Conservation (phyloP, 2,797 vertebrate genomes). For the Emydoidea blandingii region DNA sequence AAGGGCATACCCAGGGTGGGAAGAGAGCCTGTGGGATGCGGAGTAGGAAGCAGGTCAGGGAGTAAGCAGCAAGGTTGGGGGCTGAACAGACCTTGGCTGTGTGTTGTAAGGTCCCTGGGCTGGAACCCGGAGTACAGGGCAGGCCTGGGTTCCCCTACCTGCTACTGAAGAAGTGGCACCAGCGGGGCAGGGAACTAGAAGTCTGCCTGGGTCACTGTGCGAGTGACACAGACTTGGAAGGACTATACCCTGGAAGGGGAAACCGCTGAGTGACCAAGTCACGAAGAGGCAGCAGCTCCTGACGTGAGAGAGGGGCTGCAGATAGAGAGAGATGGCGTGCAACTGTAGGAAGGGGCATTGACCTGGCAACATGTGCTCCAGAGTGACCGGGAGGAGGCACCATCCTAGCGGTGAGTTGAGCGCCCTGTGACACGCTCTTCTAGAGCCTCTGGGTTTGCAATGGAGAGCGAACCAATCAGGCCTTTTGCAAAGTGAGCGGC, state of each 20-base stretch:
- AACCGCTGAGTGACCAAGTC: not conserved
- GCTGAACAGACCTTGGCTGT: not conserved
- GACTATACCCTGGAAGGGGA: not conserved
- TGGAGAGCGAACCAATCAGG: not conserved
- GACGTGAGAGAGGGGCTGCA: too few species aligned
- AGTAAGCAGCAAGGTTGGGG: not conserved
- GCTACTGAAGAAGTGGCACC: not conserved
- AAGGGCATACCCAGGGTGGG: not conserved
- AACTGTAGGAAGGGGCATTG: not conserved
- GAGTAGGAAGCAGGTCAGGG: not conserved
- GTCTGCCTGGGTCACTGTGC: not conserved
- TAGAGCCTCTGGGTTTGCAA: not conserved
- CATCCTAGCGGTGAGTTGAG: not conserved
- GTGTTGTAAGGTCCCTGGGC: not conserved
- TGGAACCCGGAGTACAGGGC: not conserved
- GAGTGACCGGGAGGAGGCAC: not conserved
- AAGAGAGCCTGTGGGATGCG: not conserved
- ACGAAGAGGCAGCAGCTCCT: not conserved
- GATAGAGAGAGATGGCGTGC: not conserved
- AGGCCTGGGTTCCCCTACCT: not conserved
- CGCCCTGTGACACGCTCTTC: not conserved
- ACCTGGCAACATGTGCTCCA: not conserved
- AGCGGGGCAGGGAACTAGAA: not conserved
- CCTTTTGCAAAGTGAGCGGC: not conserved
- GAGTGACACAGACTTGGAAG: not conserved